A percentile compares a stretch with the other conserved stretches of the same genome.
Evolutionary conservation across 1,140 invertebrate genomes (phyloP).

Genomic region (Copidosoma floridanum): DNA sequence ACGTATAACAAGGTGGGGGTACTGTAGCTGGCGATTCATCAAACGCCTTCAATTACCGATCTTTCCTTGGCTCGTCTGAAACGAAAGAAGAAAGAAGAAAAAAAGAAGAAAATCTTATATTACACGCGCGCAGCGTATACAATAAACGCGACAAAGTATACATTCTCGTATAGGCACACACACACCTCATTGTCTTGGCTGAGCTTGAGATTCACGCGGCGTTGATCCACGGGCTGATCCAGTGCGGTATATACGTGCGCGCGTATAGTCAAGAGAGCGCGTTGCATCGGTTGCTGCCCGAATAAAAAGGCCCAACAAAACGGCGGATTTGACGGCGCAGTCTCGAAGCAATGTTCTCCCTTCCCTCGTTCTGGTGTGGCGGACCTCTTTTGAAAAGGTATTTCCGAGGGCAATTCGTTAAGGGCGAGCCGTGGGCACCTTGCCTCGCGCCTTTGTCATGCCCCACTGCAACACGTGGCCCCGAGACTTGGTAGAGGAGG

Average conservation of each 20-base stretch:
- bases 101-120: not conserved
- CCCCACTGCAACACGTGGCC: slow-evolving; percentile 54
- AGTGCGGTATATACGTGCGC: slow-evolving; percentile 34
- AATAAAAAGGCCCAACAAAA: slow-evolving; percentile 51
- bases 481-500: too few species aligned
- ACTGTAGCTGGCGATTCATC: slow-evolving; percentile 23
- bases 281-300: too few species aligned
- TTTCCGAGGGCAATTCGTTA: slow-evolving; percentile 34
- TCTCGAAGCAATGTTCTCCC: slow-evolving; percentile 37
- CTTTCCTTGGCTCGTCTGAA: slow-evolving; percentile 2
- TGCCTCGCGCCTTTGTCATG: slow-evolving; percentile 47
- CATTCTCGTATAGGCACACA: too few species aligned
- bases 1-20: not conserved
- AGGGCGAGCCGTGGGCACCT: slow-evolving; percentile 43
- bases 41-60: slow-evolving; percentile 23
- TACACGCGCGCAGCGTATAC: not conserved
- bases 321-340: slow-evolving; percentile 45
- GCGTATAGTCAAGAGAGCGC: too few species aligned
- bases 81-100: not conserved
- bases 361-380: slow-evolving; percentile 5
- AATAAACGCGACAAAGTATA: too few species aligned
- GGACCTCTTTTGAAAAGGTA: slow-evolving; percentile 28
- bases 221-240: slow-evolving; percentile 38
- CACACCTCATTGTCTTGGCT: slow-evolving; percentile 36
- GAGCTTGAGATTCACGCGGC: slow-evolving; percentile 39